Evolutionary conservation across 2,113 vertebrate genomes (phyloP), one percentile per base, ranked within the genome.

Genomic region (Lota lota): DNA sequence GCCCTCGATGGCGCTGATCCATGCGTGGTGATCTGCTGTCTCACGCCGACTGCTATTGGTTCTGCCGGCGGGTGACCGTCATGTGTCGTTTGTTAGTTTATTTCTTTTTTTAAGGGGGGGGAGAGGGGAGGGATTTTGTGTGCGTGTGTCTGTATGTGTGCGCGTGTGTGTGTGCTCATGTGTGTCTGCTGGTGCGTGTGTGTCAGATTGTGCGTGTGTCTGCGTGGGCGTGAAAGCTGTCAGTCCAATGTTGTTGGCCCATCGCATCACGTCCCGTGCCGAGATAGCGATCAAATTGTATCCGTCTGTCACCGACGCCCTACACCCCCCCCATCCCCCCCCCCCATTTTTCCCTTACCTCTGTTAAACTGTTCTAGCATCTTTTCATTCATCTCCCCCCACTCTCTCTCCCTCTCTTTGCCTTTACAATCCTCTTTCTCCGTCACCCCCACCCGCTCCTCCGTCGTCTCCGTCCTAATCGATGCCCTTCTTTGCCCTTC

Each of bases 251-350:
- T 75, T 74, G 77, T 74, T 71, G 72, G 80, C 61, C 80, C 85
- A 87, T 84, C 89, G 89, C 89, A 85, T 90, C 89, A 90, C 89
- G 86, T 90, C 81, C 79, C 77, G 77, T 84, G 83, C 81, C 81
- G 74, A 90, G 89, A 90, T 90, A 90, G 83, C 81, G 85, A 90
- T 90, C 87, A 90, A 88, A 90, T 90, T 90, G 88, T 88, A 76
- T 89, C 85, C 53, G 76, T 69, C 85, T 82, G 81, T 88, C 82
- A 81, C 71, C 69, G 58, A 86, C 51, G 82, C 83, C 66, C 70
- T 19, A 17, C 1, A 81, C 72, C 67, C 72, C 66, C 57, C 14
- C n/a, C 20, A 5, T 18, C 7, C 19, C 22, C 16, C 33, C 18
- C 19, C 72, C 67, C 12, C 10, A 36, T 17, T 18, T 6, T 28